Base-by-base conservation (phyloP, 1,140 invertebrate species). In the Parapsyche elsis region DNA sequence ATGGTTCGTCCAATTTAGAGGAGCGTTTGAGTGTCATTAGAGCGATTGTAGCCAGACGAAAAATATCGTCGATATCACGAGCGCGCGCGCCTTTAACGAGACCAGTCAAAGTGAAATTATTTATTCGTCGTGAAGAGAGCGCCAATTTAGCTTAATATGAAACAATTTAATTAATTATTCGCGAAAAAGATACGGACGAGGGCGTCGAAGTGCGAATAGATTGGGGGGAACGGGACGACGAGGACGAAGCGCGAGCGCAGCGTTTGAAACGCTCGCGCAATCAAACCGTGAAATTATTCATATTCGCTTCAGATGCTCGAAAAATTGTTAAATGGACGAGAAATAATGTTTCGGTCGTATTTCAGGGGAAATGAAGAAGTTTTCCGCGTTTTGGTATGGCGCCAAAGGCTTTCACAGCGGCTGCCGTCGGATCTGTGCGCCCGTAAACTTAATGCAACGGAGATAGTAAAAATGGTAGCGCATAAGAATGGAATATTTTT, bases 101-200 rank as follows among this genome's bases (percentile, higher is more conserved):
- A 38, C 30, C 24, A 67, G 64, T 67, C 64, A 67, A 67, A 67
- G 64, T 5, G 24, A 67, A 67, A 67, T 67, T 67, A 67, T 67
- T 30, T 26, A 67, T 67, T 67, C 64, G n/a, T 38, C 49, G 49
- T 7, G 7, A 38, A 38, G 57, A 61, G n/a, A 16, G 57, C 57
- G 16, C 57, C 57, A 61, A 61, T 61, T 61, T 19, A 61, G 57
- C 57, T 21, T 61, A 19, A 19, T 38, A 38, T 38, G 16, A 61
- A 61, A 61, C 57, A 61, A 61, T 61, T 61, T 61, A 61, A 61
- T 61, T 61, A 61, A 61, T 61, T 61, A 19, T 53, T 53, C 49
- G 49, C 12, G 49, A n/a, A 19, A 19, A 12, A 19, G 10, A n/a
- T 19, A 61, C 7, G 57, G 57, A 9, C 16, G 57, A 19, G 19